Evolutionary conservation across 2,888 invertebrate species (phyloP), one percentile per base, ranked within the genome.

Genomic region (Chaitophorus viminalis): DNA sequence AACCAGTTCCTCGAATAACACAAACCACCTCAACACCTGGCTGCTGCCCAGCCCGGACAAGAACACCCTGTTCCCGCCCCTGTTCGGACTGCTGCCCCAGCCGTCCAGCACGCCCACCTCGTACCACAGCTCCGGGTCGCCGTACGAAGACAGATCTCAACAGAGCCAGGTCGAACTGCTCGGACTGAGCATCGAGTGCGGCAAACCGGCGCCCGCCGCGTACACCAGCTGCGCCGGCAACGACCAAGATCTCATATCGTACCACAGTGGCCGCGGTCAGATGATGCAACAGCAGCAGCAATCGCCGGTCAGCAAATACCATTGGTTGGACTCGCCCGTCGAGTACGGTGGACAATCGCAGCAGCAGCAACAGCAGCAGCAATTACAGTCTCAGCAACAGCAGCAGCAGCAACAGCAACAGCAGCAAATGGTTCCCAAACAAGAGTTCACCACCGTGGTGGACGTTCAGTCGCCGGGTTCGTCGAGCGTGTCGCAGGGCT

Each of bases 1-100:
- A 76, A 88, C 88, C 18, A 84, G 84, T 84, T 84, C 84, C 84
- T 92, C 93, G 94, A 90, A 93, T 94, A 90, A 92, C 93, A 93
- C 94, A 90, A 94, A 93, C 90, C 95, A 93, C 91, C 86, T 79
- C 79, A 79, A 79, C 52, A 79, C 86, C 1, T 96, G 95, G 95
- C 94, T 95, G 90, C 93, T 96, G 89, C 95, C 94, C 36, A 93
- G 93, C 90, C 94, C 94, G 65, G 94, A 94, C 90, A 94, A 94
- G 91, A 93, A 94, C 9, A 92, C n/a, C n/a, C n/a, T 94, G 88
- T 93, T 93, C 90, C 94, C 94, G 8, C 92, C 93, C n/a, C 93
- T 94, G 92, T 94, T 94, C 90, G 93, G 93, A 76, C 91, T 94
- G 89, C 93, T 95, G 72, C 94, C 94, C 89, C 90, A 90, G 89